phyloP scores from a whole-genome alignment of 2,797 vertebrate species.

The Gobio occitaniae region DNA sequence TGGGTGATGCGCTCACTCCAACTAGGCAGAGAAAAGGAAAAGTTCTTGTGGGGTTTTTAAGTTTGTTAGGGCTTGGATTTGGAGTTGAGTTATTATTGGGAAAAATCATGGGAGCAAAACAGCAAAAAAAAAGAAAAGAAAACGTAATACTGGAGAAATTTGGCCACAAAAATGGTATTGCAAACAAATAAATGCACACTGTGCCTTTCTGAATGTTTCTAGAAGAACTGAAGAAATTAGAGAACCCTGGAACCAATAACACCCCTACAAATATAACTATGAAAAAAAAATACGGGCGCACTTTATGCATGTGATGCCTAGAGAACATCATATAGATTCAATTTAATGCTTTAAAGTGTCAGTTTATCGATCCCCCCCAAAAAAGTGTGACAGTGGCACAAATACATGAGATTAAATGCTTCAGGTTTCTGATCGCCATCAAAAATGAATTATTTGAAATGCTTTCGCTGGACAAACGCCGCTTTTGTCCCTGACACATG shows the following conservation, averaged over 20 bases:
- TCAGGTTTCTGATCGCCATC: constrained; percentile 17
- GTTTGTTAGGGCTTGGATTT: constrained; percentile 47
- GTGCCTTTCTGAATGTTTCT: constrained; percentile 51
- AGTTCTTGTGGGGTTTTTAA: constrained; percentile 50
- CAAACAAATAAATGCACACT: constrained; percentile 37
- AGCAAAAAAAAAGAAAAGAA: constrained; percentile 16
- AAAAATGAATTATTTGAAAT: constrained; percentile 11
- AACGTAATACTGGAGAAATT: constrained; percentile 56
- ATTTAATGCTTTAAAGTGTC: constrained; percentile 36
- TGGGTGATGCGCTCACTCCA: constrained; percentile 40
- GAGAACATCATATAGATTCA: constrained; percentile 23
- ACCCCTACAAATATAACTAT: constrained; percentile 9
- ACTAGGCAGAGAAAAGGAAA: constrained; percentile 3
- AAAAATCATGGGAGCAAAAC: constrained; percentile 62
- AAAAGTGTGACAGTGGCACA: neutral
- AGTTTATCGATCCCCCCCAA: neutral
- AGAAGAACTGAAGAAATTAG: constrained; percentile 31
- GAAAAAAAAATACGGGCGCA: neutral
- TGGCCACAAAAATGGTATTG: constrained; percentile 44
- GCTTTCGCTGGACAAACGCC: neutral
- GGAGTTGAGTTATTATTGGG: constrained; percentile 61
- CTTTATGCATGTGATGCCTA: constrained; percentile 27
- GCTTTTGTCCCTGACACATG: constrained; percentile 1
- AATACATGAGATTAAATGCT: constrained; percentile 23
- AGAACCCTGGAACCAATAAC: constrained; percentile 34